Base-by-base conservation (phyloP, 2,888 invertebrate genomes). In the Torymus tubicola region DNA sequence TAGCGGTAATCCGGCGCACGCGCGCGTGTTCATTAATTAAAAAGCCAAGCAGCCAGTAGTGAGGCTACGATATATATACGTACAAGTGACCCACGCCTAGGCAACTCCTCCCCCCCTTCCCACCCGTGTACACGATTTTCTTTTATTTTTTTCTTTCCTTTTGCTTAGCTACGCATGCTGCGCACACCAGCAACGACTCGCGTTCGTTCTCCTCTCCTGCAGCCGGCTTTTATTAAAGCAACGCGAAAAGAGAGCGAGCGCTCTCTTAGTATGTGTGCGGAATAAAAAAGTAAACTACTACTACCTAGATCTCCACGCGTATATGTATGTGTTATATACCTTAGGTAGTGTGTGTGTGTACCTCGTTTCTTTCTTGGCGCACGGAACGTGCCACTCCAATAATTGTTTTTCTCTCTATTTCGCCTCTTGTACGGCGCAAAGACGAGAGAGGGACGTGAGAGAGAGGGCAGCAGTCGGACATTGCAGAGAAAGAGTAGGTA, bases 231-330 rank as follows among this genome's bases (percentile, higher is more conserved):
- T 88, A 89, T 88, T 89, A 88, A 88, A 88, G 86, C 84, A 85
- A n/a, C 87, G 85, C 84, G 84, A 84, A 83, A 84, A 83, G 57
- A 57, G 21, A 21, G 53, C 11, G 1, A n/a, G 8, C 55, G 55
- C 13, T 24, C n/a, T n/a, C n/a, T n/a, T n/a, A n/a, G 50, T 8
- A 4, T 42, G 83, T 31, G 5, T 16, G 24, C 31, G 18, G 86
- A 89, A 89, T 89, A 87, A 88, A 88, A 89, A 88, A 88, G 87
- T 87, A 87, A 89, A 89, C 87, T 87, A 86, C 84, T 82, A 74
- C 82, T 77, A 78, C 78, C 31, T n/a, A n/a, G n/a, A n/a, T n/a
- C n/a, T n/a, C n/a, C n/a, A n/a, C n/a, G n/a, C n/a, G n/a, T n/a
- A n/a, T n/a, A n/a, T n/a, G n/a, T n/a, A n/a, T n/a, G n/a, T n/a